These are phyloP conservation scores for Laspeyria flexula DNA, from an alignment of 2,888 invertebrate species.

Conservation along the genomic window DNA sequence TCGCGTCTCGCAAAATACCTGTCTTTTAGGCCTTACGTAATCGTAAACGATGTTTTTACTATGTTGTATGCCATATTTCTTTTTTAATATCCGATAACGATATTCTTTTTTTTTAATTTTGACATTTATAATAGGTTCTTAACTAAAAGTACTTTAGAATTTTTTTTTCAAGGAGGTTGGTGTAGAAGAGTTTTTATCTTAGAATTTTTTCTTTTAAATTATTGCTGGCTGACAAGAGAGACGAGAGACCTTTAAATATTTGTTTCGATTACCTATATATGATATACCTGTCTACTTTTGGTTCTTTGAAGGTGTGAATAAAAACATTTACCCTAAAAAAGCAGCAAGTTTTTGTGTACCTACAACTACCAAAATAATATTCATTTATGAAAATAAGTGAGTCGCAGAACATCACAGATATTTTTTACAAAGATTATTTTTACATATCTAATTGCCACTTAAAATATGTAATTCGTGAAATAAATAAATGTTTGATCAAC, in stretches of 20 bases:
- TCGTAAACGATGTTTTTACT: slow-evolving; percentile 24
- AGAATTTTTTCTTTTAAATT: slow-evolving; percentile 24
- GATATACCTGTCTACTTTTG: not conserved
- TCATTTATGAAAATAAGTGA: no score
- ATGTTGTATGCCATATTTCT: slow-evolving; percentile 7
- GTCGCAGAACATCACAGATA: no score
- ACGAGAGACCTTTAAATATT: slow-evolving; percentile 21
- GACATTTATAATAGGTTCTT: no score
- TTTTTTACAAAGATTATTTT: no score
- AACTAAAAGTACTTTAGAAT: no score
- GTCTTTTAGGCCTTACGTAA: slow-evolving; percentile 34
- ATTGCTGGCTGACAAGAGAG: slow-evolving; percentile 5
- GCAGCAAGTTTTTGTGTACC: not conserved
- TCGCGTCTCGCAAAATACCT: slow-evolving; percentile 24
- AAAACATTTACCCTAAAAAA: not conserved
- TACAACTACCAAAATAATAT: no score
- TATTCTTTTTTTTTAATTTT: not conserved
- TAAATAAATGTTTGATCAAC: no score
- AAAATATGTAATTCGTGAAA: no score
- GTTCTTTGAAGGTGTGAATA: not conserved
- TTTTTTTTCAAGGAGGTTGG: no score
- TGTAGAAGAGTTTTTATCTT: no score
- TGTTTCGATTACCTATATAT: slow-evolving; percentile 1
- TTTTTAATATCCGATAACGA: not conserved
- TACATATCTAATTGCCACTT: no score